A percentile compares a stretch with the other conserved stretches of the same genome.
Evolutionary conservation across 2,797 vertebrate genomes (phyloP).

Genomic region (Acipenser transmontanus): DNA sequence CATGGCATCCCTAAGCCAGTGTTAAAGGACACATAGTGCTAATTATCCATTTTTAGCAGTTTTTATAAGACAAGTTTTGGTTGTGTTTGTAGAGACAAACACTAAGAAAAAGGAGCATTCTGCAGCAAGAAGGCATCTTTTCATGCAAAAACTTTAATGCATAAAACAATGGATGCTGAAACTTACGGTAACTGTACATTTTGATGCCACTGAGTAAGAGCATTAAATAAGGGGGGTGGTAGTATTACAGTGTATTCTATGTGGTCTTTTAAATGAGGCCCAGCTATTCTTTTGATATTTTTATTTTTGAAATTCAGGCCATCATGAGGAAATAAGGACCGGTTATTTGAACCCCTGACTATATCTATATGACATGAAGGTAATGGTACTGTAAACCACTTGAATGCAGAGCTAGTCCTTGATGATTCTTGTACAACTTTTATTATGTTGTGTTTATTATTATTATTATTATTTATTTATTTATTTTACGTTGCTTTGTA

Average conservation of each 20-base stretch:
- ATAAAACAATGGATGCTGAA: too few species aligned
- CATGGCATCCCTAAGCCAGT: too few species aligned
- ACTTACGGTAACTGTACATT: too few species aligned
- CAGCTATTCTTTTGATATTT: slow-evolving; percentile 64
- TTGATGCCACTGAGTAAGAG: too few species aligned
- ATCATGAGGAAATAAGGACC: slow-evolving; percentile 76
- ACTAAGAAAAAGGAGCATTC: too few species aligned
- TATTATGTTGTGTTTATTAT: slow-evolving; percentile 48
- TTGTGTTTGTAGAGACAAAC: too few species aligned
- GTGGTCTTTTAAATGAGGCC: slow-evolving; percentile 59
- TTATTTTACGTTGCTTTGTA: slow-evolving; percentile 47
- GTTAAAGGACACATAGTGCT: too few species aligned
- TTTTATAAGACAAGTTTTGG: too few species aligned
- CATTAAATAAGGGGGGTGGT: too few species aligned
- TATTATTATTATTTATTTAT: slow-evolving; percentile 30
- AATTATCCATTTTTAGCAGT: too few species aligned
- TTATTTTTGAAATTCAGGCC: slow-evolving; percentile 77
- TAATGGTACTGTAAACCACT: slow-evolving; percentile 71
- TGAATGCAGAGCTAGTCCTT: slow-evolving; percentile 60
- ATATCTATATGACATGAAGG: slow-evolving; percentile 75
- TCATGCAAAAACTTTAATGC: too few species aligned
- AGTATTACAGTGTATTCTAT: slow-evolving; percentile 59
- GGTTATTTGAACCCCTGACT: slow-evolving; percentile 74
- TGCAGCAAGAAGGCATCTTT: too few species aligned
- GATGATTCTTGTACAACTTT: slow-evolving; percentile 56